A percentile compares a stretch with the other conserved stretches of the same genome.
Conservation (phyloP, 2,797 vertebrate species). For the Falco columbarius region DNA sequence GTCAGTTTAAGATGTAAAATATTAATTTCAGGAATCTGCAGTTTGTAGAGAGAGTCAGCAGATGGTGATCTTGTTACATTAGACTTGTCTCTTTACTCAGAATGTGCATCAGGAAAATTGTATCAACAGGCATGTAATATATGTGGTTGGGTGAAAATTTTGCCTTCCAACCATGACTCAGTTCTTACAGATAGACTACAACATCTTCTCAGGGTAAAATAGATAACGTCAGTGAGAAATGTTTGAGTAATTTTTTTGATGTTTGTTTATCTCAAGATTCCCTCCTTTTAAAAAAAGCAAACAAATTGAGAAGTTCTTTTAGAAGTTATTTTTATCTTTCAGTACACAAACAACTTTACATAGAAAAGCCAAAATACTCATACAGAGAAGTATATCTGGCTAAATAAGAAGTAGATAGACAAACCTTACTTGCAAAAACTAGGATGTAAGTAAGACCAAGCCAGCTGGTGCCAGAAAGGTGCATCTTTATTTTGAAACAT, state of each 20-base stretch:
- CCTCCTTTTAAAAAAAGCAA: background rate
- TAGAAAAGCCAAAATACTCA: too few species aligned
- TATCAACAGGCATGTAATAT: accelerated
- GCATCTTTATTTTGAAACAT: background rate
- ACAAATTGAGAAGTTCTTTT: background rate
- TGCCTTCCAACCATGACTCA: background rate
- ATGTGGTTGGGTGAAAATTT: background rate
- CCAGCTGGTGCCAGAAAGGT: background rate
- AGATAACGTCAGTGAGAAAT: conserved; percentile 7
- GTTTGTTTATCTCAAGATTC: conserved; percentile 19
- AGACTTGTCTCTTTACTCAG: background rate
- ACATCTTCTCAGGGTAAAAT: background rate
- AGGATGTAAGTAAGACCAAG: background rate
- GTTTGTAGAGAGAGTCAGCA: conserved; percentile 55
- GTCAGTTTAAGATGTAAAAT: background rate
- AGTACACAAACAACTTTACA: background rate
- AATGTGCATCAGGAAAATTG: background rate
- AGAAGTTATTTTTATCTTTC: background rate
- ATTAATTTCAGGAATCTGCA: background rate
- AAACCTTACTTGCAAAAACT: background rate
- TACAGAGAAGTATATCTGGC: background rate
- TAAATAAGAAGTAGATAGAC: background rate
- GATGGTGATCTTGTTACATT: conserved; percentile 63
- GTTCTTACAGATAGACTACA: background rate
- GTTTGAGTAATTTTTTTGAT: background rate